Percentiles rank a stretch among this genome's conserved stretches.
Conservation (phyloP, 2,888 invertebrate genomes). For the Ophion obscuratus region DNA sequence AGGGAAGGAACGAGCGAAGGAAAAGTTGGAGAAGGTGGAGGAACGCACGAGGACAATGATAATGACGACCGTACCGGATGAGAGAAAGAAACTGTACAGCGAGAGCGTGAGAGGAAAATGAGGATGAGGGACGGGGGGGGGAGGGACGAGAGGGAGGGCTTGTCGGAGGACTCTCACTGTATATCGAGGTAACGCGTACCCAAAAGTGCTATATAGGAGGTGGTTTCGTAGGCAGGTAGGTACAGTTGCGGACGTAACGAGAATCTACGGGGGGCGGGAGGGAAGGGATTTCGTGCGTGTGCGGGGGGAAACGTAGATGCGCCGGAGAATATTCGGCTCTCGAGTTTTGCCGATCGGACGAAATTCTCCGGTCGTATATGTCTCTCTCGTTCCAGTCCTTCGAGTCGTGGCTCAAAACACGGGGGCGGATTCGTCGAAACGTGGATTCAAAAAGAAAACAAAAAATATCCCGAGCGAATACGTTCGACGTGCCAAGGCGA, state of each 20-base stretch:
- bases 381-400: background rate
- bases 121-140: background rate
- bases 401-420: slow-evolving; percentile 8
- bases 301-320: slow-evolving; percentile 40
- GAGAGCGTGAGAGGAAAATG: slow-evolving; percentile 34
- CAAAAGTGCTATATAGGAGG: slow-evolving; percentile 42
- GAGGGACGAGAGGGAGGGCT: slow-evolving; percentile 5
- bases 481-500: slow-evolving; percentile 35
- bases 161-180: slow-evolving; percentile 24
- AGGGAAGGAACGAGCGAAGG: slow-evolving; percentile 42
- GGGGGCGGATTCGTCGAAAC: slow-evolving; percentile 7
- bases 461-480: background rate
- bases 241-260: slow-evolving; percentile 57
- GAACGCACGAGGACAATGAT: slow-evolving; percentile 19
- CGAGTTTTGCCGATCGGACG: slow-evolving; percentile 27
- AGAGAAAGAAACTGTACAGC: slow-evolving; percentile 22
- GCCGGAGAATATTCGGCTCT: slow-evolving; percentile 40
- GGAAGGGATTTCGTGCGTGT: background rate
- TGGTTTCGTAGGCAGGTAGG: slow-evolving; percentile 53
- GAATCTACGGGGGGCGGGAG: slow-evolving; percentile 22
- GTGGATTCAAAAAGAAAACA: slow-evolving; percentile 17
- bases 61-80: slow-evolving; percentile 37
- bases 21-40: slow-evolving; percentile 48
- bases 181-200: slow-evolving; percentile 50
- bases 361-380: slow-evolving; percentile 35